Conservation (phyloP, 2,888 invertebrate genomes). For the Strigamia crassipes region DNA sequence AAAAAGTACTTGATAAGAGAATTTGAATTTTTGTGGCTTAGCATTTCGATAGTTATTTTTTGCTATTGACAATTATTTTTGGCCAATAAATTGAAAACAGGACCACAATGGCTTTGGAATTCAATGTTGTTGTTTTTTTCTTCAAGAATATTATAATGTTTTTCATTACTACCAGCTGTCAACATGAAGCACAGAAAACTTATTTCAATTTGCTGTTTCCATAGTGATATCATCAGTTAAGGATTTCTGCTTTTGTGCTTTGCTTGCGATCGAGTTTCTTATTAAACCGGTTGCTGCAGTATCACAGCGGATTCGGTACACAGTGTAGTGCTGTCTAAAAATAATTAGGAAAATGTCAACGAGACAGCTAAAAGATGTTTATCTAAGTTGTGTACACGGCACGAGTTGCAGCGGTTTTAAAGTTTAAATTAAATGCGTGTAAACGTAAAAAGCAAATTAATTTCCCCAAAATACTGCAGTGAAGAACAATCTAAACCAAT, state of each 20-base stretch:
- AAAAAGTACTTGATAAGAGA: not conserved
- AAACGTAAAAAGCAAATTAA: too few relatives aligned
- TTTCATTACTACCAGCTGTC: constrained; percentile 33
- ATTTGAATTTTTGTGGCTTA: not conserved
- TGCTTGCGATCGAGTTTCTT: constrained; percentile 29
- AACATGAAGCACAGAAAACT: constrained; percentile 24
- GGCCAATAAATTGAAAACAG: constrained; percentile 6
- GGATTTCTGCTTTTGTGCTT: constrained; percentile 39
- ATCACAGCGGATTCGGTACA: constrained; percentile 29
- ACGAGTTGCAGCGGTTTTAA: too few relatives aligned
- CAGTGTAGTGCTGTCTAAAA: not conserved
- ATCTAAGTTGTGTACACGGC: too few relatives aligned
- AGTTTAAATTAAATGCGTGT: too few relatives aligned
- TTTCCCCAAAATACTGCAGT: too few relatives aligned
- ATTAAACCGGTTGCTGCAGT: constrained; percentile 28
- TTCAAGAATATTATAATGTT: not conserved
- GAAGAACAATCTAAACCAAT: too few relatives aligned
- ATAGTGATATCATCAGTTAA: constrained; percentile 32
- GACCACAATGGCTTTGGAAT: constrained; percentile 13
- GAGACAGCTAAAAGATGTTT: not conserved
- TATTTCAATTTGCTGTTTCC: constrained; percentile 40
- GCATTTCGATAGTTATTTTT: not conserved
- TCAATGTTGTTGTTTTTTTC: not conserved
- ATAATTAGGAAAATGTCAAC: constrained; percentile 40
- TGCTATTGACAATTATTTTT: not conserved